These are phyloP conservation scores for Notolepis coatsorum DNA, from an alignment of 2,797 vertebrate genomes.

Conservation along the genomic window DNA sequence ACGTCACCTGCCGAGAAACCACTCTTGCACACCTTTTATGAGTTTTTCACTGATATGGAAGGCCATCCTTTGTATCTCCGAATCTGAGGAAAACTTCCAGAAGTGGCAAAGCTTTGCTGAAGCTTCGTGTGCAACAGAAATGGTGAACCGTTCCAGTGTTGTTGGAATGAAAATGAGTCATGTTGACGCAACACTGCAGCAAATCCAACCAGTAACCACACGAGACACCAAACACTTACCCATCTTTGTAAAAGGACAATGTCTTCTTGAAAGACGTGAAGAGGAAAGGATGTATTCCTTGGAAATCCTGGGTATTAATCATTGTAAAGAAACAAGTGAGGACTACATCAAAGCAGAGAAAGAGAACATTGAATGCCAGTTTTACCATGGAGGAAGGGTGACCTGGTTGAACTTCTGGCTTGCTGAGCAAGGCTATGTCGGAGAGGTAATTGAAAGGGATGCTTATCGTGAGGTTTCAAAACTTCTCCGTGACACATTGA, in stretches of 20 bases:
- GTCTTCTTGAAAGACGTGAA: constrained; percentile 68
- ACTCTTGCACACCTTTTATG: constrained; percentile 83
- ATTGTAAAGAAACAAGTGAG: constrained; percentile 76
- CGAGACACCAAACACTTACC: constrained; percentile 70
- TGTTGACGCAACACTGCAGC: constrained; percentile 79
- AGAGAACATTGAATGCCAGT: constrained; percentile 74
- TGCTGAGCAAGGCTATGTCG: constrained; percentile 65
- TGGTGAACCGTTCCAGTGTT: constrained; percentile 73
- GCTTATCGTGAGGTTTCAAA: constrained; percentile 63
- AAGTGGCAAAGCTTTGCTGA: constrained; percentile 84
- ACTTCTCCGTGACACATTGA: constrained; percentile 66
- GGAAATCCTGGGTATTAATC: constrained; percentile 82
- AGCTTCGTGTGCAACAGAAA: constrained; percentile 73
- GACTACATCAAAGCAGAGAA: constrained; percentile 69
- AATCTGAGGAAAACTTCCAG: constrained; percentile 75
- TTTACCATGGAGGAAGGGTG: constrained; percentile 81
- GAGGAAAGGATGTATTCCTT: constrained; percentile 84
- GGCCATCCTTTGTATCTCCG: constrained; percentile 85
- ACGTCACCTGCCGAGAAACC: constrained; percentile 82
- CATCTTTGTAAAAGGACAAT: constrained; percentile 72
- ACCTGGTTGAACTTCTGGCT: constrained; percentile 80
- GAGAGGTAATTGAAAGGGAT: constrained; percentile 77
- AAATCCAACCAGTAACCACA: constrained; percentile 66
- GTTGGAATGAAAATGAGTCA: constrained; percentile 88
- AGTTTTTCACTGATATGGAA: constrained; percentile 87